Conservation (phyloP, 2,888 invertebrate genomes). For the Rhimphoctona megacephalus region DNA sequence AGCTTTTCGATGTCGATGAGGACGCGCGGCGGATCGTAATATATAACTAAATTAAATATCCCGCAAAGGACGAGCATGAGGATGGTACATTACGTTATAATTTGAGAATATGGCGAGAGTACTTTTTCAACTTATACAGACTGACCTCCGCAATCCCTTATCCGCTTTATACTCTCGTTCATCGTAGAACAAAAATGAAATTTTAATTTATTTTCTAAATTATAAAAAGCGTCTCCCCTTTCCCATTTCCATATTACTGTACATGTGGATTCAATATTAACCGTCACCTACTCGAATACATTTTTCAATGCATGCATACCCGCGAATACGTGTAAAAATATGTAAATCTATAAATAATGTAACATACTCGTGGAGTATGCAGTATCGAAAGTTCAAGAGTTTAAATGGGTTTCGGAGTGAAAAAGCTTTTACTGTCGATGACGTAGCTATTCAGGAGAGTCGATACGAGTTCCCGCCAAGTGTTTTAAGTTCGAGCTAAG, state of each 20-base stretch:
- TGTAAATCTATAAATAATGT: background rate
- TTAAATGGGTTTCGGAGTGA: constrained; percentile 38
- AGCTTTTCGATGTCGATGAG: constrained; percentile 67
- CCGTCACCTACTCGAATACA: background rate
- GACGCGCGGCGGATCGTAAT: constrained; percentile 54
- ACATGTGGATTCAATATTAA: background rate
- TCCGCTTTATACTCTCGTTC: constrained; percentile 2
- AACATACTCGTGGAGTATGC: background rate
- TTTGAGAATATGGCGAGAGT: constrained; percentile 40
- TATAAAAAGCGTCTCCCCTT: constrained; percentile 14
- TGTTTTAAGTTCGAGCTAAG: constrained; percentile 23
- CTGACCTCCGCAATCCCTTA: constrained; percentile 19
- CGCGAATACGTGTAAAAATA: background rate
- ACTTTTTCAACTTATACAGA: constrained; percentile 33
- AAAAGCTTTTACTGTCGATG: constrained; percentile 32
- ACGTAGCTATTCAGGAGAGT: constrained; percentile 15
- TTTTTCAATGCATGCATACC: background rate
- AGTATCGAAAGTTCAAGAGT: constrained; percentile 57
- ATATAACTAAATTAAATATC: constrained; percentile 63
- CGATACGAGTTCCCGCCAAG: constrained; percentile 35
- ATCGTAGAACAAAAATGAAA: constrained; percentile 14
- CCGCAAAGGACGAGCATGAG: constrained; percentile 45
- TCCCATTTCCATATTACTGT: background rate
- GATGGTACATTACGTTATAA: constrained; percentile 39
- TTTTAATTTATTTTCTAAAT: constrained; percentile 23